phyloP scores from a whole-genome alignment of 2,797 vertebrate species.

The Poliocrania exsul region DNA sequence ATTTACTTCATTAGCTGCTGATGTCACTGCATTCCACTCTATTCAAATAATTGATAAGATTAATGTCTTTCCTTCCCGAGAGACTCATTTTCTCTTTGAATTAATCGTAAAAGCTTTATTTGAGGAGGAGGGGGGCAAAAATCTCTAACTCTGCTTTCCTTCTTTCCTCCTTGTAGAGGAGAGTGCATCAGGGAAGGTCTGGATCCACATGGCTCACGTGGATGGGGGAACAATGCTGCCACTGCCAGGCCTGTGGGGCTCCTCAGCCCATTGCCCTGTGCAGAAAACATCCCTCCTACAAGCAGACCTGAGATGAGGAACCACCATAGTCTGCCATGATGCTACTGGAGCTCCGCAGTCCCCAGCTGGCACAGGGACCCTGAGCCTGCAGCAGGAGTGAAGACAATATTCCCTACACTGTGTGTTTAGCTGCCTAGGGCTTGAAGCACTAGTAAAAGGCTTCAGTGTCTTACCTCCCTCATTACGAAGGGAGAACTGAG shows the following conservation, averaged over 20 bases:
- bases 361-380: accelerated
- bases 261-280: background rate
- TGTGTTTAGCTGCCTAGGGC: background rate
- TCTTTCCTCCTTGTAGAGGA: background rate
- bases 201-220: accelerated
- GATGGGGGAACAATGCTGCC: background rate
- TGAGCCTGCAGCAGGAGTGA: background rate
- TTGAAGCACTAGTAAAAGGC: background rate
- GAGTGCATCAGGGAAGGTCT: background rate
- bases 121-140: background rate
- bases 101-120: background rate
- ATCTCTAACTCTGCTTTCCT: background rate
- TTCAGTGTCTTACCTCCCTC: background rate
- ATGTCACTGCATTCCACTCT: conserved; percentile 8
- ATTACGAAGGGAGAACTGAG: background rate
- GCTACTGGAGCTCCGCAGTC: accelerated
- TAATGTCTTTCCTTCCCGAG: background rate
- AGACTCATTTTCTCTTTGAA: background rate
- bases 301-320: background rate
- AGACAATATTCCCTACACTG: background rate
- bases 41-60: conserved; percentile 43
- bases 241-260: background rate
- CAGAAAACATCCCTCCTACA: background rate
- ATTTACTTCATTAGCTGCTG: conserved; percentile 52
- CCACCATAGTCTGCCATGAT: accelerated